phyloP scores from a whole-genome alignment of 2,888 invertebrate genomes.

The Eristalis arbustorum region DNA sequence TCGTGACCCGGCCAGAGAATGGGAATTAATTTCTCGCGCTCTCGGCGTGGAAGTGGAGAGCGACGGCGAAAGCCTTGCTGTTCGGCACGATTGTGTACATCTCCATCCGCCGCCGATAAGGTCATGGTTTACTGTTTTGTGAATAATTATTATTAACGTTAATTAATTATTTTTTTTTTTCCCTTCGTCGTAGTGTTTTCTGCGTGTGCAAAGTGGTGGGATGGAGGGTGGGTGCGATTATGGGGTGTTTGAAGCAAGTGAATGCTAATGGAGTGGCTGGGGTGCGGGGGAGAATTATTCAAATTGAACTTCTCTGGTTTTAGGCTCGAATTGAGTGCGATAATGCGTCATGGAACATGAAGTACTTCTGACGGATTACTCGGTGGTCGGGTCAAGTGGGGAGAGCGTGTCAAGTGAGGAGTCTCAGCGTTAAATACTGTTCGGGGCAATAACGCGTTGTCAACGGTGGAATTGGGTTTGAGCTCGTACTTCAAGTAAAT shows the following conservation, averaged over 20 bases:
- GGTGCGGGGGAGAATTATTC: conserved; percentile 39
- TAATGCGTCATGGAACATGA: conserved; percentile 36
- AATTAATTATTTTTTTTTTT: conserved; percentile 49
- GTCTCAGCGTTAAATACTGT: neutral
- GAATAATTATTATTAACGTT: conserved; percentile 68
- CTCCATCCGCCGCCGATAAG: conserved; percentile 36
- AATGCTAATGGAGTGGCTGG: conserved; percentile 56
- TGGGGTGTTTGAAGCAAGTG: conserved; percentile 30
- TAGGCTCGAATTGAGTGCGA: conserved; percentile 51
- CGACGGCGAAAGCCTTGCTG: conserved; percentile 4
- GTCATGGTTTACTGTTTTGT: conserved; percentile 66
- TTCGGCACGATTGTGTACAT: conserved; percentile 5
- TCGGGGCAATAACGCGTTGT: neutral
- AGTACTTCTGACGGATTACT: conserved; percentile 5
- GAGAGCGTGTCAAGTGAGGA: neutral
- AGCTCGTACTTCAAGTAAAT: no score
- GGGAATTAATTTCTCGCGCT: conserved; percentile 52
- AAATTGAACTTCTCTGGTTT: conserved; percentile 54
- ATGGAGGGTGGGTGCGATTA: neutral
- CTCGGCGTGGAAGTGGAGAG: neutral
- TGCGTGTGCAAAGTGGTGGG: neutral
- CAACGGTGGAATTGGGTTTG: neutral
- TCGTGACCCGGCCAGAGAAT: conserved; percentile 22
- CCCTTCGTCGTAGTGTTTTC: neutral
- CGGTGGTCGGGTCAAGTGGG: conserved; percentile 1